These are phyloP conservation scores for Megaleporinus macrocephalus DNA, from an alignment of 2,113 vertebrate species.

Conservation along the genomic window DNA sequence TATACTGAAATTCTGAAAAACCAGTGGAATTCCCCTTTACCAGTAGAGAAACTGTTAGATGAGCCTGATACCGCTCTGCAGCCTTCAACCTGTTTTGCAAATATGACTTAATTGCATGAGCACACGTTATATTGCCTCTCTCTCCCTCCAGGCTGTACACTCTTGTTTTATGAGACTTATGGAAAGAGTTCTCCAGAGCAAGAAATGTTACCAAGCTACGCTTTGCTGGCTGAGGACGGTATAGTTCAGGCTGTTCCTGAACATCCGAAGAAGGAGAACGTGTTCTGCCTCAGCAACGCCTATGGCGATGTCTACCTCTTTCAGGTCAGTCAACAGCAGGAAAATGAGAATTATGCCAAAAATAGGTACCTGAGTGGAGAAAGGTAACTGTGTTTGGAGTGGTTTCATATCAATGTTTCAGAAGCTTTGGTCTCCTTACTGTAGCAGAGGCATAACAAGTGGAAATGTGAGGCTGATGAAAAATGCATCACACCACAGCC, in stretches of 20 bases:
- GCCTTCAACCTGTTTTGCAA: neutral
- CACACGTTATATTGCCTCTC: slow-evolving; percentile 6
- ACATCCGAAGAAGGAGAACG: slow-evolving; percentile 95
- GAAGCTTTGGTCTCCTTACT: neutral
- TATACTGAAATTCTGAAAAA: too few species aligned
- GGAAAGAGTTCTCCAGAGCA: slow-evolving; percentile 86
- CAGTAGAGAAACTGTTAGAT: neutral
- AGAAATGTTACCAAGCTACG: slow-evolving; percentile 84
- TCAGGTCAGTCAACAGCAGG: slow-evolving; percentile 79
- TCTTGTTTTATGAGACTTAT: slow-evolving; percentile 94
- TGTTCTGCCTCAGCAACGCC: slow-evolving; percentile 97
- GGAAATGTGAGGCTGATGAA: neutral
- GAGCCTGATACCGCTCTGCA: too few species aligned
- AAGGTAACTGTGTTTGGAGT: neutral
- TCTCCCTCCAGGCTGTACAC: slow-evolving; percentile 84
- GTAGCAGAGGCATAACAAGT: neutral
- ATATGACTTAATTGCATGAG: neutral
- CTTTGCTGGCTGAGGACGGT: slow-evolving; percentile 91
- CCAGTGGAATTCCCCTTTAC: too few species aligned
- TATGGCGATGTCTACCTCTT: slow-evolving; percentile 95
- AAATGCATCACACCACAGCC: neutral
- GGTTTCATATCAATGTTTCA: slow-evolving; percentile 7
- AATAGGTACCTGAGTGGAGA: neutral
- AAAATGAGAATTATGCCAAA: neutral
- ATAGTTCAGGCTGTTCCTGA: slow-evolving; percentile 95